Evolutionary conservation across 2,113 vertebrate genomes (phyloP).

Genomic region (Crotophaga sulcirostris): DNA sequence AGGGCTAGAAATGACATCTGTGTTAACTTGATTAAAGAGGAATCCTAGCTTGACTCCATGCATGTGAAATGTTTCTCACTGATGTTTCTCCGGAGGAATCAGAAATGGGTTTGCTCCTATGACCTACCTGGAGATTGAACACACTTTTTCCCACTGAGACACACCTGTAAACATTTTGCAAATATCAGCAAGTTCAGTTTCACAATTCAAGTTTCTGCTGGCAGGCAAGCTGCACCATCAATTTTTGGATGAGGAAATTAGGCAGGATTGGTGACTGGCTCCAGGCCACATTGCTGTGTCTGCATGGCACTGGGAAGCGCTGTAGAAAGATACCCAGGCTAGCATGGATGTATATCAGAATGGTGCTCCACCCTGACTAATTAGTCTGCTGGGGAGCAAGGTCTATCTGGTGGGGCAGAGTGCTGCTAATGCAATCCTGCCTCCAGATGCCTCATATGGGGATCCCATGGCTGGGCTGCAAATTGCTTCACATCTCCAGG

Average conservation of each 20-base stretch:
- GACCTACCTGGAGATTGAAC: neutral
- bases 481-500: neutral
- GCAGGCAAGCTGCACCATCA: conserved; percentile 37
- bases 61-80: neutral
- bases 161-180: conserved; percentile 52
- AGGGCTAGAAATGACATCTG: neutral
- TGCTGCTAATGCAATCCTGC: neutral
- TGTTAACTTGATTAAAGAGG: neutral
- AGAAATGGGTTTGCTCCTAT: neutral
- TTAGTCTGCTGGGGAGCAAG: conserved; percentile 3
- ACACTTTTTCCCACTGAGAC: neutral
- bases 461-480: neutral
- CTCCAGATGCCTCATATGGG: neutral
- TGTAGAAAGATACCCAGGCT: neutral
- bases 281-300: neutral
- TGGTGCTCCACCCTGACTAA: conserved; percentile 8
- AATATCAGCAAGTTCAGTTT: conserved; percentile 63
- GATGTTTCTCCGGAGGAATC: neutral
- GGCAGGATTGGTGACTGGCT: conserved; percentile 11
- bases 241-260: conserved; percentile 56
- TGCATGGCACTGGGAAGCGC: neutral
- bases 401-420: neutral
- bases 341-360: neutral
- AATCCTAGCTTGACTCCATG: neutral
- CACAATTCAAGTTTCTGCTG: conserved; percentile 62